phyloP scores from a whole-genome alignment of 1,140 invertebrate species.

The Euura saliciscinereae region DNA sequence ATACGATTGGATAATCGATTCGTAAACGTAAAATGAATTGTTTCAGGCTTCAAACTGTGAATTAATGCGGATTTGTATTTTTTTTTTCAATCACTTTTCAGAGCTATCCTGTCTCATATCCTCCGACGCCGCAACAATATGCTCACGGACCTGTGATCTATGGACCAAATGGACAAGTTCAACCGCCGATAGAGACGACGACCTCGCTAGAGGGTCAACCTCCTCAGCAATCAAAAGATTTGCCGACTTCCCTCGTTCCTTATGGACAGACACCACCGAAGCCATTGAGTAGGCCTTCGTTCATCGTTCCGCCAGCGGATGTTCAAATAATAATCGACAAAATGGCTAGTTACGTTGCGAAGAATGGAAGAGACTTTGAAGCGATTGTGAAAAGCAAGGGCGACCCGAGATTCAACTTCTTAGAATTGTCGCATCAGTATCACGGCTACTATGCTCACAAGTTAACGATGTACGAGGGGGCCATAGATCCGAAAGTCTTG shows the following conservation, averaged over 20 bases:
- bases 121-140: slow-evolving; percentile 51
- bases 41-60: neutral
- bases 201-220: slow-evolving; percentile 15
- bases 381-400: slow-evolving; percentile 84
- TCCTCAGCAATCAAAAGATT: slow-evolving; percentile 35
- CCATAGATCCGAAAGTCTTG: slow-evolving; percentile 49
- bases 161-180: slow-evolving; percentile 47
- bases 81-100: slow-evolving; percentile 27
- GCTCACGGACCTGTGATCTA: slow-evolving; percentile 56
- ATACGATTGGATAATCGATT: no score
- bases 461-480: slow-evolving; percentile 57
- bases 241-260: slow-evolving; percentile 45
- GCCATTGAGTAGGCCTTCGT: slow-evolving; percentile 54
- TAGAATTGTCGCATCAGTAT: slow-evolving; percentile 74
- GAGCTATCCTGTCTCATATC: slow-evolving; percentile 42
- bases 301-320: slow-evolving; percentile 76
- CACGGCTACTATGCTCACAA: slow-evolving; percentile 79
- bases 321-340: slow-evolving; percentile 91
- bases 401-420: slow-evolving; percentile 83
- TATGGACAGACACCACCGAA: slow-evolving; percentile 54
- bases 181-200: slow-evolving; percentile 29
- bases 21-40: neutral
- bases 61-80: neutral
- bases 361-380: slow-evolving; percentile 93
- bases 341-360: slow-evolving; percentile 93